Evolutionary conservation across 2,797 vertebrate species (phyloP).

Genomic region (Argentina silus): DNA sequence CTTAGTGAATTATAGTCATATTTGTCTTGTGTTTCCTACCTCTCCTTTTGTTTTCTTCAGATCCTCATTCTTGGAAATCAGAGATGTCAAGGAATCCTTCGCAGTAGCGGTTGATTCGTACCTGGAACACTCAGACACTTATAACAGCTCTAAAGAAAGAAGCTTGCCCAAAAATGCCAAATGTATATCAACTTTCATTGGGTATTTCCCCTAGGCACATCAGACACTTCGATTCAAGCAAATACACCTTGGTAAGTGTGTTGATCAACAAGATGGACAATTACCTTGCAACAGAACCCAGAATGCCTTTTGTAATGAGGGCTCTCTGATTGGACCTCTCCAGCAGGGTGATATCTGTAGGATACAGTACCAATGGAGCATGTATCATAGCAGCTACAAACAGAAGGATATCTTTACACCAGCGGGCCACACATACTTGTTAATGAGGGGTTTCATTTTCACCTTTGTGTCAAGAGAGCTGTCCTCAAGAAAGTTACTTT

Average conservation of each 20-base stretch:
- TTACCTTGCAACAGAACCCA: conserved; percentile 50
- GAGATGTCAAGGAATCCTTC: conserved; percentile 34
- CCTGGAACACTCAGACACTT: conserved; percentile 34
- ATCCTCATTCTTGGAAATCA: conserved; percentile 57
- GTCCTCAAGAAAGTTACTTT: too few relatives aligned
- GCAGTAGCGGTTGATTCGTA: conserved; percentile 11
- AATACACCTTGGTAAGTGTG: not conserved
- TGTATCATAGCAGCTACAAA: not conserved
- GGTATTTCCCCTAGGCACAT: too few relatives aligned
- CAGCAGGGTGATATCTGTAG: conserved; percentile 79
- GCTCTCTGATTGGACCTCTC: conserved; percentile 74
- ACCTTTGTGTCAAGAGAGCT: conserved; percentile 13
- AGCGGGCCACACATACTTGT: not conserved
- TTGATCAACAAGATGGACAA: not conserved
- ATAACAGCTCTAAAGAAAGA: too few relatives aligned
- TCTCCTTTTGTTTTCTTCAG: conserved; percentile 76
- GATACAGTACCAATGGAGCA: not conserved
- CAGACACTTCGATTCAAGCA: conserved; percentile 11
- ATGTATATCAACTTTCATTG: too few relatives aligned
- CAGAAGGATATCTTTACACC: not conserved
- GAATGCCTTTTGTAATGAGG: conserved; percentile 68
- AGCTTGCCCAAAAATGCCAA: too few relatives aligned
- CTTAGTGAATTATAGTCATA: not conserved
- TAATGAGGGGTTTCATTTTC: conserved; percentile 18
- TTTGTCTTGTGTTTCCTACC: conserved; percentile 61